Conservation (phyloP, 2,888 invertebrate genomes). For the Cyclophora punctaria region DNA sequence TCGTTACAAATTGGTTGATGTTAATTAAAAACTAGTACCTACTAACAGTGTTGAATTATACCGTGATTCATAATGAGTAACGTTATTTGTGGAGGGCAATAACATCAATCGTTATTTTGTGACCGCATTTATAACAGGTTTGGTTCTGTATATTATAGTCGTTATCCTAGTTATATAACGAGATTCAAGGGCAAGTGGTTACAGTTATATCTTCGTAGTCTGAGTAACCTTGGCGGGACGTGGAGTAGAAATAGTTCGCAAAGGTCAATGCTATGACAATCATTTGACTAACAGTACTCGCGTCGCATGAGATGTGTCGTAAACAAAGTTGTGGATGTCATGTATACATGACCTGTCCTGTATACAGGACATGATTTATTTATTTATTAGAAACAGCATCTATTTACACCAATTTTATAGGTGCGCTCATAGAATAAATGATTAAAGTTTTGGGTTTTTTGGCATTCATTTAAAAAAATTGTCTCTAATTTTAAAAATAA, state of each 20-base stretch:
- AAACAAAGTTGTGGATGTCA: neutral
- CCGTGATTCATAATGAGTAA: too few species aligned
- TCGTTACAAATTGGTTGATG: too few species aligned
- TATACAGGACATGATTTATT: too few species aligned
- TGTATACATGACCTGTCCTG: too few species aligned
- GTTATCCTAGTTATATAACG: slow-evolving; percentile 18
- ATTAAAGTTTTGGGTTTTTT: too few species aligned
- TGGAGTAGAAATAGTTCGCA: slow-evolving; percentile 20
- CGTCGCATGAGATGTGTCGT: slow-evolving; percentile 1
- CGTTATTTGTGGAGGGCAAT: neutral
- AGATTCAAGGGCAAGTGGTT: slow-evolving; percentile 31
- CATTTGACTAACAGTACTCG: slow-evolving; percentile 1
- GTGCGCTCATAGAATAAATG: too few species aligned
- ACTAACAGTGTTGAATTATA: too few species aligned
- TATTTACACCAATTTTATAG: too few species aligned
- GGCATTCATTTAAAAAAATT: too few species aligned
- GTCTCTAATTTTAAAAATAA: too few species aligned
- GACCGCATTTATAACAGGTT: slow-evolving; percentile 10
- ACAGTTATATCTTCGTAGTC: slow-evolving; percentile 17
- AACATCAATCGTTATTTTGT: slow-evolving; percentile 3
- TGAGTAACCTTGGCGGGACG: slow-evolving; percentile 25
- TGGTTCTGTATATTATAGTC: neutral
- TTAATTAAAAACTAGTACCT: too few species aligned
- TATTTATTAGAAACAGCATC: too few species aligned
- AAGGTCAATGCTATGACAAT: slow-evolving; percentile 14